phyloP scores from a whole-genome alignment of 1,140 invertebrate genomes.

The Planococcus citri region DNA sequence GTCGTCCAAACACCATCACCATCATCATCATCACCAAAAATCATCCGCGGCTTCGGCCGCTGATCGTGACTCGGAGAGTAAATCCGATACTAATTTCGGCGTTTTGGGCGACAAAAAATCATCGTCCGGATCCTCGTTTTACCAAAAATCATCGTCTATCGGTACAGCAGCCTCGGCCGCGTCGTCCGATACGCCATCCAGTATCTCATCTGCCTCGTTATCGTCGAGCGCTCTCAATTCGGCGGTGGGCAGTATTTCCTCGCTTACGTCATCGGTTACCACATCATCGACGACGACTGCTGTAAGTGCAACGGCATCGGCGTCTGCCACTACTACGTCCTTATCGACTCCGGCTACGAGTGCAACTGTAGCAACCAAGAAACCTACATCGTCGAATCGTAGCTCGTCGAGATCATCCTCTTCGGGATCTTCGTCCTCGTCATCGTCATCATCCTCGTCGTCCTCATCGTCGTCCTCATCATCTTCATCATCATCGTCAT shows the following conservation, averaged over 20 bases:
- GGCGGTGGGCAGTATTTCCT: not conserved
- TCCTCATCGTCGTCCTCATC: slow-evolving; percentile 34
- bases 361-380: slow-evolving; percentile 14
- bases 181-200: not conserved
- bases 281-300: not conserved
- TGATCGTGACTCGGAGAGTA: no score
- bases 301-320: no score
- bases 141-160: not conserved
- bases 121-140: not conserved
- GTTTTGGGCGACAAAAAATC: no score
- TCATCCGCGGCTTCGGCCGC: no score
- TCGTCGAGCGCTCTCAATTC: not conserved
- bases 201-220: not conserved
- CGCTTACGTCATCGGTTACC: not conserved
- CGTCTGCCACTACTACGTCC: not conserved
- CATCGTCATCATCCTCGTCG: slow-evolving; percentile 34
- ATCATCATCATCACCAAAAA: no score
- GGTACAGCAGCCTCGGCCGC: not conserved
- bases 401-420: not conserved
- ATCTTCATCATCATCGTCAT: slow-evolving; percentile 31
- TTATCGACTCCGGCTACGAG: slow-evolving; percentile 10
- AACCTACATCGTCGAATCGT: not conserved
- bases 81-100: no score
- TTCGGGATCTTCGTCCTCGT: slow-evolving; percentile 31
- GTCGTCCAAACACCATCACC: no score